Evolutionary conservation across 2,113 vertebrate species (phyloP).

Genomic region (Eurypyga helias): DNA sequence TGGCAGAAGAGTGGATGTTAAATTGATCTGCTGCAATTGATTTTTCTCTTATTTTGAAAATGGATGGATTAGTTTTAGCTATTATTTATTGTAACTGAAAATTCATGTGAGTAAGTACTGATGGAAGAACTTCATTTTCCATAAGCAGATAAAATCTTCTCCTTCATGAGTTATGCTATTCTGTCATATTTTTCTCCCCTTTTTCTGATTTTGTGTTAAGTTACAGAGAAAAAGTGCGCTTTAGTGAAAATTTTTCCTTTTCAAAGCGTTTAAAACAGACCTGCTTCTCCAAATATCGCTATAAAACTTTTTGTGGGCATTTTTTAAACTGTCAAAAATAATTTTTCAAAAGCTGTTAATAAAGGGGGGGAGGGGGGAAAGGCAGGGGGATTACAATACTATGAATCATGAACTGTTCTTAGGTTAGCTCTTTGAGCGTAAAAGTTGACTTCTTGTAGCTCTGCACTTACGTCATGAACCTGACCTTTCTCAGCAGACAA

Average conservation of each 20-base stretch:
- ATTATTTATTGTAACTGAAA: background rate
- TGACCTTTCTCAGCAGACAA: background rate
- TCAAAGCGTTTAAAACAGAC: background rate
- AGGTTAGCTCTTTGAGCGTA: background rate
- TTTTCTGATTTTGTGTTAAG: background rate
- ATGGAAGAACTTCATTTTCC: background rate
- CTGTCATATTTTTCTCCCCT: background rate
- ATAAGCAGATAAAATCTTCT: background rate
- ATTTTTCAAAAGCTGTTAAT: background rate
- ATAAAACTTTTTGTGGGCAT: background rate
- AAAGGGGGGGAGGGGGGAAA: fast-evolving
- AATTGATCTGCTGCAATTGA: background rate
- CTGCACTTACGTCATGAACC: background rate
- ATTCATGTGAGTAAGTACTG: background rate
- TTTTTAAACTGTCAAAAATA: background rate
- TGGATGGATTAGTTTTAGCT: background rate
- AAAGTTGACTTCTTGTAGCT: background rate
- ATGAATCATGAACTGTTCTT: background rate
- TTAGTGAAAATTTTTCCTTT: background rate
- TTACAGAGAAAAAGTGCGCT: background rate
- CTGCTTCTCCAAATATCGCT: background rate
- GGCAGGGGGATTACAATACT: fast-evolving
- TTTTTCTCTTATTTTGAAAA: background rate
- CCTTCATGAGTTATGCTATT: background rate
- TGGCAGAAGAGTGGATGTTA: background rate